Base-by-base conservation (phyloP, 1,140 invertebrate species). In the Cheumatopsyche charites region DNA sequence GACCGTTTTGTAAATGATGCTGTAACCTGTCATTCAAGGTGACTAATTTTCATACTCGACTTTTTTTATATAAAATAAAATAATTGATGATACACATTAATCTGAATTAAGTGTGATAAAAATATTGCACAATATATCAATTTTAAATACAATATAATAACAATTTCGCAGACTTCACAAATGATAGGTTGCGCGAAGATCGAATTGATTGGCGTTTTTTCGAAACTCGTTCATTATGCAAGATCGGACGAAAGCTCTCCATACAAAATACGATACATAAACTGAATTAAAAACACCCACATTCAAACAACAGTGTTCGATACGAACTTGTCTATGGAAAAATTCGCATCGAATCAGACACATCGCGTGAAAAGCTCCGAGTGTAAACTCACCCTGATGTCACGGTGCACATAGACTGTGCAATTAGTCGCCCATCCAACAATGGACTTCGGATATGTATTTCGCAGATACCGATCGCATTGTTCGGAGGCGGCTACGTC, bases 1-100 rank as follows among this genome's bases (percentile, higher is more conserved):
- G 17, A 47, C 41, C 43, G 21, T 47, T 66, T 66, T 66, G 63
- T 66, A 66, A 66, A 42, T n/a, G 43, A 47, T 66, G 63, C 41
- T 66, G 42, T 66, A 66, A 58, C 19, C 63, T 65, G 63, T 66
- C 63, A 66, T 66, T 47, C 43, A 26, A 47, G 23, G 17, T 12
- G 63, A 47, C 63, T 47, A 47, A 47, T 47, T 66, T 42, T 25
- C 12, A 3, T 6, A 13, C 21, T 11, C 6, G 13, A 19, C 12
- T 25, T 7, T 23, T 9, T 62, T 2, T 62, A 13, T n/a, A n/a
- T n/a, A n/a, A n/a, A n/a, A n/a, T n/a, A n/a, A n/a, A 52, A 7
- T 6, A 42, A 42, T 42, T 6, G 41, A 42, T 42, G 41, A 42
- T 42, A 42, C 41, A 42, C 41, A 42, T 12, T 12, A 42, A 42